phyloP scores from a whole-genome alignment of 2,113 vertebrate genomes.

The Loxodonta africana region DNA sequence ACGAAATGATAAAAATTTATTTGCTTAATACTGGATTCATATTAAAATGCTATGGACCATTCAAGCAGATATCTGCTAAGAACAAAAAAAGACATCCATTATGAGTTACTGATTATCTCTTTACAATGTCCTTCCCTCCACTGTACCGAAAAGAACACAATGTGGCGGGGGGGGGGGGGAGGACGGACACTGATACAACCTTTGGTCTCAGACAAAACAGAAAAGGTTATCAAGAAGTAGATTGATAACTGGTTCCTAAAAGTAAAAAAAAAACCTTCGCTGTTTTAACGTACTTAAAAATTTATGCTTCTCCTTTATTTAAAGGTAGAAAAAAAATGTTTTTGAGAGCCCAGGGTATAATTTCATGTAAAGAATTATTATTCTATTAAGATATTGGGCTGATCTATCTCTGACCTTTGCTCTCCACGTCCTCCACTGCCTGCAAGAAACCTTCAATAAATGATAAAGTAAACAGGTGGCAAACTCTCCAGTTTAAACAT shows the following conservation, averaged over 20 bases:
- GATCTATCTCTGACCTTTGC: not conserved
- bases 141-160: not conserved
- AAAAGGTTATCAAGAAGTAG: not conserved
- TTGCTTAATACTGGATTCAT: not conserved
- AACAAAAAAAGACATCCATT: conserved; percentile 10
- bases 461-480: not conserved
- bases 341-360: not conserved
- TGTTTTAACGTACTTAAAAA: not conserved
- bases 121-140: not conserved
- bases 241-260: not conserved
- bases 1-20: conserved; percentile 15
- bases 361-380: not conserved
- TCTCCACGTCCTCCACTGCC: not conserved
- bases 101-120: not conserved
- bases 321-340: not conserved
- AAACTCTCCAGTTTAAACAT: not conserved
- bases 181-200: not conserved
- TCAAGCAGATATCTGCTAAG: not conserved
- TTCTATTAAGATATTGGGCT: not conserved
- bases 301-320: not conserved
- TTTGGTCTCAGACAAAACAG: conserved; percentile 1
- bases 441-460: not conserved
- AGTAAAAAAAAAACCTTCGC: not conserved
- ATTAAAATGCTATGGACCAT: not conserved
- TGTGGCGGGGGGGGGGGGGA: not conserved